Percentiles rank a stretch among this genome's conserved stretches.
Conservation (phyloP, 2,113 vertebrate genomes). For the Conger conger region DNA sequence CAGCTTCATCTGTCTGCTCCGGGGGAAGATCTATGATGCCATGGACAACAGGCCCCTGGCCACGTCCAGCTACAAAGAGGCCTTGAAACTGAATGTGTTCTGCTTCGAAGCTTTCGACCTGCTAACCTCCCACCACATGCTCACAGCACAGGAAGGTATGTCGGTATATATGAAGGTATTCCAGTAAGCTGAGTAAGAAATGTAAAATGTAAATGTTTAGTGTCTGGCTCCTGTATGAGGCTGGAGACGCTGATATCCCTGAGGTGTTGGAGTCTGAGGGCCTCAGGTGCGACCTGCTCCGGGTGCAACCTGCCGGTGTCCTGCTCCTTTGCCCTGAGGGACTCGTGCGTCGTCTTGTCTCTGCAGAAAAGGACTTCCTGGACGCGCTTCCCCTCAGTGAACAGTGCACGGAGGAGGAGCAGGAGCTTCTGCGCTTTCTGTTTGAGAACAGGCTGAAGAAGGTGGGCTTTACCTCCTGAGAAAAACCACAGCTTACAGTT, state of each 20-base stretch:
- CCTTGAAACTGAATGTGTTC: slow-evolving; percentile 97
- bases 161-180: background rate
- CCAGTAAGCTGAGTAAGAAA: background rate
- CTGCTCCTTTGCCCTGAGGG: background rate
- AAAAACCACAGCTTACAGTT: background rate
- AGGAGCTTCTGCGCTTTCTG: slow-evolving; percentile 90
- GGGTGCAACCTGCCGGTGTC: background rate
- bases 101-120: slow-evolving; percentile 99
- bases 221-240: background rate
- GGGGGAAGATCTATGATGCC: slow-evolving; percentile 97
- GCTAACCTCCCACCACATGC: slow-evolving; percentile 96
- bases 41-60: slow-evolving; percentile 93
- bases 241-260: background rate
- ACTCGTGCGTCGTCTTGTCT: slow-evolving; percentile 6
- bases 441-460: slow-evolving; percentile 99
- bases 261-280: background rate
- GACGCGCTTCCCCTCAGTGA: slow-evolving; percentile 91
- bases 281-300: too few species aligned
- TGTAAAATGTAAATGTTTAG: background rate
- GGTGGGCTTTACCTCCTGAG: slow-evolving; percentile 59
- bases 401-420: slow-evolving; percentile 88
- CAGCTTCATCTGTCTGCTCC: slow-evolving; percentile 94
- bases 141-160: slow-evolving; percentile 96
- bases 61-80: slow-evolving; percentile 97
- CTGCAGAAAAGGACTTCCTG: slow-evolving; percentile 92